Conservation (phyloP, 2,888 invertebrate genomes). For the Gibbula magus region DNA sequence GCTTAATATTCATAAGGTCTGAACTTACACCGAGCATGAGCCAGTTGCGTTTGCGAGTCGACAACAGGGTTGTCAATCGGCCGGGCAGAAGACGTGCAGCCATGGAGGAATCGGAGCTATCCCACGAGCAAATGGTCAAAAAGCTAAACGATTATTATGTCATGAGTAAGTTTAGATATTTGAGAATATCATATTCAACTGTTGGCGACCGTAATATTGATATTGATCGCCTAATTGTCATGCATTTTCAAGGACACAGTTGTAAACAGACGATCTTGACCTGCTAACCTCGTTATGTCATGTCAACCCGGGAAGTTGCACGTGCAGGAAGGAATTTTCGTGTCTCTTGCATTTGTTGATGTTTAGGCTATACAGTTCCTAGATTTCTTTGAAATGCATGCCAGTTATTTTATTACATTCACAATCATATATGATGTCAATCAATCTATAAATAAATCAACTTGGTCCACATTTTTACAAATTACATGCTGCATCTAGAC, state of each 20-base stretch:
- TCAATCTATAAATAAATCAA: background rate
- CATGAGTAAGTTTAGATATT: slow-evolving; percentile 81
- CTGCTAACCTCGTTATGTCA: too few relatives aligned
- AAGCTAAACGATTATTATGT: slow-evolving; percentile 96
- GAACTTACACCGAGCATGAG: background rate
- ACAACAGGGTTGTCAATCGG: background rate
- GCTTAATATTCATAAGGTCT: background rate
- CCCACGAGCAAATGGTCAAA: slow-evolving; percentile 86
- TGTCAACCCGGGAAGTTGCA: too few relatives aligned
- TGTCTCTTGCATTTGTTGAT: background rate
- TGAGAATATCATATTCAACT: background rate
- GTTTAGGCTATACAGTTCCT: background rate
- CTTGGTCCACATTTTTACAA: background rate
- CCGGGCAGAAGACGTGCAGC: background rate
- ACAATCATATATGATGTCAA: background rate
- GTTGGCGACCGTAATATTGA: too few relatives aligned
- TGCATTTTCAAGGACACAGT: too few relatives aligned
- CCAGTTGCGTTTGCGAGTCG: background rate
- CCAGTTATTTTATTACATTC: background rate
- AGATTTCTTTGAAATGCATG: background rate
- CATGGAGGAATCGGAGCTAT: background rate
- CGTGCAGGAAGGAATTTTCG: background rate
- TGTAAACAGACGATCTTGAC: too few relatives aligned
- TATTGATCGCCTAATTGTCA: too few relatives aligned
- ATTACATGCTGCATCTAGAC: too few relatives aligned